Conservation (phyloP, 2,888 invertebrate species). For the Augochlorella aurata region DNA sequence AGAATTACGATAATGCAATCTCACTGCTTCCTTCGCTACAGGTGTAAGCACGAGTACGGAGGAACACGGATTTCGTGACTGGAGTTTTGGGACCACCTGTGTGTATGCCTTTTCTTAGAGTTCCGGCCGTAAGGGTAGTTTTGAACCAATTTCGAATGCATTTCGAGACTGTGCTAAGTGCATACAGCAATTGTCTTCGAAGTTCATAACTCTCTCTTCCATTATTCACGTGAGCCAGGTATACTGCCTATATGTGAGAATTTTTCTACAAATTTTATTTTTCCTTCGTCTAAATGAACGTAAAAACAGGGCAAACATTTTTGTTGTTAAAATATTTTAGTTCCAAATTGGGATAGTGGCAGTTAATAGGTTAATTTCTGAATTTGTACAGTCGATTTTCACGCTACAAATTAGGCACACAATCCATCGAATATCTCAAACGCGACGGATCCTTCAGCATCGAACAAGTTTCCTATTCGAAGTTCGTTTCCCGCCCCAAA, state of each 20-base stretch:
- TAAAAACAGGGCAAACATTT: background rate
- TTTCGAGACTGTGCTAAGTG: constrained; percentile 5
- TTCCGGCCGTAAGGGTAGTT: constrained; percentile 33
- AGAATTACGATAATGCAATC: constrained; percentile 25
- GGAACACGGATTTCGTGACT: constrained; percentile 32
- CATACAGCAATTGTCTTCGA: background rate
- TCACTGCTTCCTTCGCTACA: constrained; percentile 13
- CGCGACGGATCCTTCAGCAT: constrained; percentile 14
- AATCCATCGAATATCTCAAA: too few relatives aligned
- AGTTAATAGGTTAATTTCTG: too few relatives aligned
- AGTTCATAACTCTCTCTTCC: constrained; percentile 8
- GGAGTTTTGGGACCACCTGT: constrained; percentile 23
- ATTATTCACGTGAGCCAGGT: background rate
- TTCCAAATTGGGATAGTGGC: too few relatives aligned
- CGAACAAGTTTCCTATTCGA: background rate
- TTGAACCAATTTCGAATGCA: constrained; percentile 22
- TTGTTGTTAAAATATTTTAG: too few relatives aligned
- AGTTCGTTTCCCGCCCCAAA: background rate
- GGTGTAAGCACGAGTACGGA: constrained; percentile 24
- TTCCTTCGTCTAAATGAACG: too few relatives aligned
- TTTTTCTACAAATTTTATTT: background rate
- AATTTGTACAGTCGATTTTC: too few relatives aligned
- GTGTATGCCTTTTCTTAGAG: constrained; percentile 1
- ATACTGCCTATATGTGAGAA: background rate
- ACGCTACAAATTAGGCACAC: too few relatives aligned